A percentile compares a stretch with the other conserved stretches of the same genome.
These are phyloP conservation scores for Pachycephus smyrnensis DNA, from an alignment of 2,888 invertebrate genomes.

Conservation along the genomic window DNA sequence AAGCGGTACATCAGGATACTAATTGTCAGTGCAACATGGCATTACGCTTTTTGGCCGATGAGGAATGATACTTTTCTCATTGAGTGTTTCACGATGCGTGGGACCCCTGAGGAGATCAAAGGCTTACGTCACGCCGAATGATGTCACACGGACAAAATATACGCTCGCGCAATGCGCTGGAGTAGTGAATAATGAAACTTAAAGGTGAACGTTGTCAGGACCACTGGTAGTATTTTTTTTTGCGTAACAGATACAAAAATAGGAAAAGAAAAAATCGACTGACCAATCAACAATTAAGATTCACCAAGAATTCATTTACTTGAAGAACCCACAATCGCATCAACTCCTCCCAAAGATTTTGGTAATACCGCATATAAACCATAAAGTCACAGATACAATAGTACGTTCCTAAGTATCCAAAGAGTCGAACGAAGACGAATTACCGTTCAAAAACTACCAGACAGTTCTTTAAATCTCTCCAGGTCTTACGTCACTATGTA, in stretches of 20 bases:
- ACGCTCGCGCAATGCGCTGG: constrained; percentile 16
- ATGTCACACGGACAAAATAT: constrained; percentile 57
- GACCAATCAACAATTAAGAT: background rate
- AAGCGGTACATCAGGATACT: too few relatives aligned
- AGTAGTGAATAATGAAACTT: background rate
- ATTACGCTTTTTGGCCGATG: background rate
- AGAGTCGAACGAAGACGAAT: background rate
- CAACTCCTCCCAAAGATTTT: background rate
- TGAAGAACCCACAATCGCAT: background rate
- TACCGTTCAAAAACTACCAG: background rate
- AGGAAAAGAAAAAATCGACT: background rate
- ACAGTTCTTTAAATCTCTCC: background rate
- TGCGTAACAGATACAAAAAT: background rate
- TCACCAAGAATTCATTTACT: background rate
- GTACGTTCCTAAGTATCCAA: background rate
- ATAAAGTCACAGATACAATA: background rate
- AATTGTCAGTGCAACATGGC: background rate
- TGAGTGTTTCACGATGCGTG: background rate
- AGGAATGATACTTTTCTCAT: background rate
- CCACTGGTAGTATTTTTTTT: background rate
- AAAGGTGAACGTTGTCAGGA: background rate
- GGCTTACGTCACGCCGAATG: constrained; percentile 57
- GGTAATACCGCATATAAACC: background rate
- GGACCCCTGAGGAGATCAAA: constrained; percentile 6
- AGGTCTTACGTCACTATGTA: background rate